Evolutionary conservation across 2,113 vertebrate genomes (phyloP).

Genomic region (Aramus guarauna): DNA sequence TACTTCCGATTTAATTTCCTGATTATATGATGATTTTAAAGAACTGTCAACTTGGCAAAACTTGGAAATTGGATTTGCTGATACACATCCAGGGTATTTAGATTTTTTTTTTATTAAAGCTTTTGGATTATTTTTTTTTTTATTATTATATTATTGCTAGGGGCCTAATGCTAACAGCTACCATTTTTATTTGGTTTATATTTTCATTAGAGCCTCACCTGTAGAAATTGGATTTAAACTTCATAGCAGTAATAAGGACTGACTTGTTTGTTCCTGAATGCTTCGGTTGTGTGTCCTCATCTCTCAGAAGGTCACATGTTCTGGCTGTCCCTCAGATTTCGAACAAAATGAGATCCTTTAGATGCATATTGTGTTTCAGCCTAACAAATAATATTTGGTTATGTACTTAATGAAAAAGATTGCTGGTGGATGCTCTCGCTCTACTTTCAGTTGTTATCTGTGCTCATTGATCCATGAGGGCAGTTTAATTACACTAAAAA

Average conservation of each 20-base stretch:
- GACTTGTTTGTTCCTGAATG: neutral
- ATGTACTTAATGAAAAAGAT: constrained; percentile 21
- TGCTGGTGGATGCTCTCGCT: neutral
- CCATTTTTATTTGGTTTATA: neutral
- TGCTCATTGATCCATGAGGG: neutral
- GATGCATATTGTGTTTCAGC: neutral
- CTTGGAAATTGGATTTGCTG: neutral
- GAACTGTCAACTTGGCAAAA: neutral
- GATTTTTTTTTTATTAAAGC: neutral
- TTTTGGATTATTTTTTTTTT: neutral
- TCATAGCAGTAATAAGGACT: neutral
- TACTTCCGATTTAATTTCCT: neutral
- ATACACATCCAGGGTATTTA: neutral
- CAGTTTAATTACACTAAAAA: constrained; percentile 40
- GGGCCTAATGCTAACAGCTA: neutral
- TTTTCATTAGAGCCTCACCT: neutral
- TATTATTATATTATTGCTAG: neutral
- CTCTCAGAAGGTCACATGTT: neutral
- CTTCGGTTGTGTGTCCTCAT: neutral
- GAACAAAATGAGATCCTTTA: neutral
- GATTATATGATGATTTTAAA: neutral
- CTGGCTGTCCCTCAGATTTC: neutral
- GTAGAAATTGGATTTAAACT: neutral
- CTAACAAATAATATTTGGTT: constrained; percentile 31
- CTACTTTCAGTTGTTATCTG: neutral